Conservation (phyloP, 2,797 vertebrate species). For the Cossypha polioptera region DNA sequence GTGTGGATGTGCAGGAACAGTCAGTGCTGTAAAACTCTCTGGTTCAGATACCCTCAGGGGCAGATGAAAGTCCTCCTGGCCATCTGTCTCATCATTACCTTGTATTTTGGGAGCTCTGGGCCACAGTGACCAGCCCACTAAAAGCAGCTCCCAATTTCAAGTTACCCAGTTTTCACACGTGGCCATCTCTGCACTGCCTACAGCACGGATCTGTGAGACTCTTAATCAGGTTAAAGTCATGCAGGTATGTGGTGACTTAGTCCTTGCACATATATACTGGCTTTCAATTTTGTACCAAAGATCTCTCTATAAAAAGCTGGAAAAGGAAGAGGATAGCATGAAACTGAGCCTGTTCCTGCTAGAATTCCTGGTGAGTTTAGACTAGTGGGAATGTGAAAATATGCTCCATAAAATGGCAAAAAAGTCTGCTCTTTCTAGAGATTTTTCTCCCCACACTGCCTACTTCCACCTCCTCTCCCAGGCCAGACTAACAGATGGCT, state of each 20-base stretch:
- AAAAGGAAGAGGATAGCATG: background rate
- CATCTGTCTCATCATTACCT: background rate
- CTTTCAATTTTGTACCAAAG: background rate
- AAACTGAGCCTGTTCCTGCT: background rate
- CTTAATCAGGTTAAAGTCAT: background rate
- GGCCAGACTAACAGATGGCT: conserved; percentile 19
- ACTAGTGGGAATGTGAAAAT: background rate
- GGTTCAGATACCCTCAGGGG: background rate
- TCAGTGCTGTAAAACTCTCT: background rate
- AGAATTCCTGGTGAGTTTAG: background rate
- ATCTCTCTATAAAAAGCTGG: background rate
- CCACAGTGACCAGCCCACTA: background rate
- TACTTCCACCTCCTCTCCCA: background rate
- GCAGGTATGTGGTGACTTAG: background rate
- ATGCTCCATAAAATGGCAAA: background rate
- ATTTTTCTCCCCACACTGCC: background rate
- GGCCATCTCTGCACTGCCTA: background rate
- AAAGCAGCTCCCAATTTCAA: background rate
- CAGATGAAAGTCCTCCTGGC: background rate
- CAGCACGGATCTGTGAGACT: background rate
- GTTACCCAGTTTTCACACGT: background rate
- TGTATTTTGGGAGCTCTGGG: background rate
- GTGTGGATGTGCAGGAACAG: background rate
- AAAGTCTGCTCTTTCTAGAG: background rate
- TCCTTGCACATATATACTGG: background rate